A percentile compares a stretch with the other conserved stretches of the same genome.
These are phyloP conservation scores for Ecliptopera silaceata DNA, from an alignment of 2,888 invertebrate species.

Conservation along the genomic window DNA sequence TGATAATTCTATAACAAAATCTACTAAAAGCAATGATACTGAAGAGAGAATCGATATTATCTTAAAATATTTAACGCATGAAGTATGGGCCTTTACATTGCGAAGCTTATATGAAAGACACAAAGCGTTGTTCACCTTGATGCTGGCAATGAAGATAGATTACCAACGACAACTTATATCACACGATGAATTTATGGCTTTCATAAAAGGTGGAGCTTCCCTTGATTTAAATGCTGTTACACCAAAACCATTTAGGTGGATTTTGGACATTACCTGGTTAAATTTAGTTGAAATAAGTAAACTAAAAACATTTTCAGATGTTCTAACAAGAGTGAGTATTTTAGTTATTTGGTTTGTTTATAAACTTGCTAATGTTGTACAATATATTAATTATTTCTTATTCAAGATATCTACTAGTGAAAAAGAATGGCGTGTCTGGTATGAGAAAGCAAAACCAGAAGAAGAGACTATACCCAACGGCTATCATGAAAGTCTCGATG, in stretches of 20 bases:
- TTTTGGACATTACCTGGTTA: conserved; percentile 97
- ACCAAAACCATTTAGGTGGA: conserved; percentile 97
- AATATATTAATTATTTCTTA: background rate
- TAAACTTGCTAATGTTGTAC: background rate
- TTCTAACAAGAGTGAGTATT: conserved; percentile 86
- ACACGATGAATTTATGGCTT: conserved; percentile 96
- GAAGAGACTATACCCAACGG: conserved; percentile 95
- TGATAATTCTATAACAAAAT: conserved; percentile 96
- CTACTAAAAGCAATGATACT: conserved; percentile 92
- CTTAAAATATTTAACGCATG: conserved; percentile 93
- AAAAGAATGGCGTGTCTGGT: conserved; percentile 94
- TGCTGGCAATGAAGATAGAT: conserved; percentile 98
- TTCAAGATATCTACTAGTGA: conserved; percentile 92
- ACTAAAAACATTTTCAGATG: conserved; percentile 89
- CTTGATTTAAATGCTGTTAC: conserved; percentile 95
- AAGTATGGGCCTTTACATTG: conserved; percentile 96
- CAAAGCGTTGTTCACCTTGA: conserved; percentile 95
- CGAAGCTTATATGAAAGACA: conserved; percentile 96
- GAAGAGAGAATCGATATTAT: conserved; percentile 95
- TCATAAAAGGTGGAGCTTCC: conserved; percentile 98
- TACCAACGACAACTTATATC: conserved; percentile 91
- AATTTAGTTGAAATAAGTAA: conserved; percentile 97
- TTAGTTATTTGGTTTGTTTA: background rate
- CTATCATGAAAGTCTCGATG: conserved; percentile 92
- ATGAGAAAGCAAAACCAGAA: conserved; percentile 96